phyloP scores from a whole-genome alignment of 2,888 invertebrate species.

The Plagiodera versicolora region DNA sequence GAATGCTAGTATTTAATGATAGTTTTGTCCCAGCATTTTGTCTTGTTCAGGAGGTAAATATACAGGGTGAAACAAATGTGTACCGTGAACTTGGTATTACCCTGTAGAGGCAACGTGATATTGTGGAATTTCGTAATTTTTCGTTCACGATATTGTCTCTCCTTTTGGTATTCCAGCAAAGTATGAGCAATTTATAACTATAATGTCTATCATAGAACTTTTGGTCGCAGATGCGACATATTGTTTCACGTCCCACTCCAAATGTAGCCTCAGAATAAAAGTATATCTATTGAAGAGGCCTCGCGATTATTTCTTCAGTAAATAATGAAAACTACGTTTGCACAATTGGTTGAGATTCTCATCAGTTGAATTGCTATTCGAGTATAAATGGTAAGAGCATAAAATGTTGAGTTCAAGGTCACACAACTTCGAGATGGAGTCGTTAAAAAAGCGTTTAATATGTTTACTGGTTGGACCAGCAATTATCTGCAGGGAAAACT shows the following conservation, averaged over 20 bases:
- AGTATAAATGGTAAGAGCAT: too few relatives aligned
- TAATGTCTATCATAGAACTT: constrained; percentile 23
- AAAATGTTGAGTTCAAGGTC: too few relatives aligned
- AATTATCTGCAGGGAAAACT: too few relatives aligned
- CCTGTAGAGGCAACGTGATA: not conserved
- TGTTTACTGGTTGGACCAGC: too few relatives aligned
- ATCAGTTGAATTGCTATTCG: too few relatives aligned
- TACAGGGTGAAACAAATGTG: not conserved
- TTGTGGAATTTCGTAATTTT: constrained; percentile 8
- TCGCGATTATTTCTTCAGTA: too few relatives aligned
- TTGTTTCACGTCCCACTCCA: constrained; percentile 15
- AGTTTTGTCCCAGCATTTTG: too few relatives aligned
- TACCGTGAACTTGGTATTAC: too few relatives aligned
- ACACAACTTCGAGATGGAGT: too few relatives aligned
- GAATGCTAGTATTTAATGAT: not conserved
- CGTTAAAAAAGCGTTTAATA: too few relatives aligned
- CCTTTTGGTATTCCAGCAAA: constrained; percentile 16
- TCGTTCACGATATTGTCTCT: constrained; percentile 2
- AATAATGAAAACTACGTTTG: too few relatives aligned
- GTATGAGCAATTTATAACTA: constrained; percentile 26
- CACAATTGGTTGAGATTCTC: too few relatives aligned
- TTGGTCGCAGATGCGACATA: constrained; percentile 25
- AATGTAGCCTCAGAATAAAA: constrained; percentile 7
- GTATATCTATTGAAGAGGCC: constrained; percentile 3
- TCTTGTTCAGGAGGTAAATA: not conserved